Evolutionary conservation across 2,888 invertebrate genomes (phyloP), one percentile per base, ranked within the genome.

Genomic region (Strigamia maritima): DNA sequence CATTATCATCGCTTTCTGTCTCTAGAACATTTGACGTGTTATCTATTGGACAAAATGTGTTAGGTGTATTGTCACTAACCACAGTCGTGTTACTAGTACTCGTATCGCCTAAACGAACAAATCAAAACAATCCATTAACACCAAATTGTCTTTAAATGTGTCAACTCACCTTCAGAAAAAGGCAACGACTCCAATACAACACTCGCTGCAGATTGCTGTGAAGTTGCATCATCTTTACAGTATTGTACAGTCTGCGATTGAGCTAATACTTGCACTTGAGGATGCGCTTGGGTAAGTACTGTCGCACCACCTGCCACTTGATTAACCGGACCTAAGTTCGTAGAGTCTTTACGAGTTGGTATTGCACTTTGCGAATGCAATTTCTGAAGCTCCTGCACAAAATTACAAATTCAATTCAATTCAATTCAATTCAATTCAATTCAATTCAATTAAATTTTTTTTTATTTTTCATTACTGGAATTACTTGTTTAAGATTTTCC

Each of bases 121-220:
- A 70, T 26, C 12, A 14, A 14, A 26, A 28, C n/a, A n/a, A n/a
- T n/a, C n/a, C n/a, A n/a, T 70, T 24, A 28, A 22, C 65, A 24
- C 14, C 1, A 65, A 65, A 26, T 26, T 22, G 65, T 78, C 4
- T 83, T 84, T 44, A 83, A 81, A 78, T 84, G n/a, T 82, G 79
- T 85, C 85, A 3, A 82, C 80, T 24, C 83, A 82, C 83, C 84
- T 49, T 84, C 84, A 8, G 74, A 77, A 12, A 80, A 77, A 28
- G 44, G 81, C 81, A 40, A 81, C 81, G 70, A 81, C 81, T 26
- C 76, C 6, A 35, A n/a, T 12, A n/a, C 19, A 35, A 35, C 38
- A 38, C 31, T 75, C 10, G 76, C n/a, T 22, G 22, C 2, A 38
- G 19, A 40, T 35, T 38, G 76, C 19, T 22, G 22, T 2, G 35